These are phyloP conservation scores for Isichthys henryi DNA, from an alignment of 2,113 vertebrate genomes.

Conservation along the genomic window DNA sequence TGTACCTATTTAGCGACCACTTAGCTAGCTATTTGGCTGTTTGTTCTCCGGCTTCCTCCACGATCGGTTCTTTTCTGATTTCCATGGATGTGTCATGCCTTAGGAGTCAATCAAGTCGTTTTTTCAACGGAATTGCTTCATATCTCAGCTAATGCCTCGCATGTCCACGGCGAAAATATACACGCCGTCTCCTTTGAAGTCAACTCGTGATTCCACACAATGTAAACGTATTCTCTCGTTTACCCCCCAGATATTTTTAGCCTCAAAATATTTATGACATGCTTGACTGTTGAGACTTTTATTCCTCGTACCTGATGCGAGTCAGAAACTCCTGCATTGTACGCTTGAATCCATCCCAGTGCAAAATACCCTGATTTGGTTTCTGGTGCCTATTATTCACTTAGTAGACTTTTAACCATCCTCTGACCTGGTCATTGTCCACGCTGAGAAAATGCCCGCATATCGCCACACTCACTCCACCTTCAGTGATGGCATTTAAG, in stretches of 20 bases:
- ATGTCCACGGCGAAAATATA: background rate
- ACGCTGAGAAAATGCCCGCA: background rate
- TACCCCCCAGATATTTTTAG: background rate
- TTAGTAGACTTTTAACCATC: background rate
- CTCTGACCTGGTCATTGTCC: background rate
- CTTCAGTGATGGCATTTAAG: conserved; percentile 12
- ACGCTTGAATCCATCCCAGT: background rate
- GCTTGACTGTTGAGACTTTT: background rate
- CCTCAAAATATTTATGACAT: background rate
- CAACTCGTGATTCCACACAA: background rate
- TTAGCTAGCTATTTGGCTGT: background rate
- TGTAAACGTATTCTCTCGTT: background rate
- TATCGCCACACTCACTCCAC: background rate
- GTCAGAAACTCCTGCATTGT: background rate
- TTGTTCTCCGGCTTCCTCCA: background rate
- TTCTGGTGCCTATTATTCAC: background rate
- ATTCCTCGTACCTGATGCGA: background rate
- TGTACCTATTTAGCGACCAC: background rate
- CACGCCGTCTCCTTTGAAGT: background rate
- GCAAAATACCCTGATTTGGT: background rate
- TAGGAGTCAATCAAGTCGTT: background rate
- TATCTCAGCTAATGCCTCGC: background rate
- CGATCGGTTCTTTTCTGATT: background rate
- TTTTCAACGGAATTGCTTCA: background rate
- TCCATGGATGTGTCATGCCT: background rate